phyloP scores from a whole-genome alignment of 1,140 invertebrate species.

The Ostrea edulis region DNA sequence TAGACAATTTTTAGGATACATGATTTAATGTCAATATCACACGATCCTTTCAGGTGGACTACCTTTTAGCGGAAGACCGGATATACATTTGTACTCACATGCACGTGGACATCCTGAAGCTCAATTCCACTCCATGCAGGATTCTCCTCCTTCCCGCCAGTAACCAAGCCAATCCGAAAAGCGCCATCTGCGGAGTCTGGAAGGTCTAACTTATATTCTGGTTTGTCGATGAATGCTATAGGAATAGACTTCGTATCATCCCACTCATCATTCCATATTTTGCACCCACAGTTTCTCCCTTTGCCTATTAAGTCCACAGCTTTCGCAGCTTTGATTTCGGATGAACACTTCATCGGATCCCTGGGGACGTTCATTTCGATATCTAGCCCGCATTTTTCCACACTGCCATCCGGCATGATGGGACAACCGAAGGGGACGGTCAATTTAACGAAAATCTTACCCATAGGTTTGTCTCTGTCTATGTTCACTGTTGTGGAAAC shows the following conservation, averaged over 20 bases:
- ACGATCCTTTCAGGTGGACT: too few relatives aligned
- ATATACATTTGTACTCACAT: background rate
- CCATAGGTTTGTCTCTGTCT: background rate
- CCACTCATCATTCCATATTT: background rate
- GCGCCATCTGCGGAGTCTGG: background rate
- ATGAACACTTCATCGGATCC: background rate
- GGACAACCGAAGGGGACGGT: constrained; percentile 12
- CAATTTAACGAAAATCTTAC: background rate
- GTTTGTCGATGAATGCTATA: background rate
- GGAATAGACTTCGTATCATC: background rate
- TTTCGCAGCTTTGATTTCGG: constrained; percentile 3
- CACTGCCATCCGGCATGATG: background rate
- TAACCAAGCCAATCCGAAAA: background rate
- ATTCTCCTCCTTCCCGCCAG: background rate
- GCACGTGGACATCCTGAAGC: background rate
- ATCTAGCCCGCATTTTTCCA: constrained; percentile 1
- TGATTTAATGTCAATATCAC: too few relatives aligned
- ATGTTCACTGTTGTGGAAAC: background rate
- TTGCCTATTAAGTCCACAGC: background rate
- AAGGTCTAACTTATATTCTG: background rate
- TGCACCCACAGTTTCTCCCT: constrained; percentile 1
- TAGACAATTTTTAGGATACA: too few relatives aligned
- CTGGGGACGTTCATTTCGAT: constrained; percentile 34
- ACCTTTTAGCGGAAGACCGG: too few relatives aligned
- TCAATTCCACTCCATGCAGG: background rate